Conservation (phyloP, 2,113 vertebrate species). For the Otolemur garnettii region DNA sequence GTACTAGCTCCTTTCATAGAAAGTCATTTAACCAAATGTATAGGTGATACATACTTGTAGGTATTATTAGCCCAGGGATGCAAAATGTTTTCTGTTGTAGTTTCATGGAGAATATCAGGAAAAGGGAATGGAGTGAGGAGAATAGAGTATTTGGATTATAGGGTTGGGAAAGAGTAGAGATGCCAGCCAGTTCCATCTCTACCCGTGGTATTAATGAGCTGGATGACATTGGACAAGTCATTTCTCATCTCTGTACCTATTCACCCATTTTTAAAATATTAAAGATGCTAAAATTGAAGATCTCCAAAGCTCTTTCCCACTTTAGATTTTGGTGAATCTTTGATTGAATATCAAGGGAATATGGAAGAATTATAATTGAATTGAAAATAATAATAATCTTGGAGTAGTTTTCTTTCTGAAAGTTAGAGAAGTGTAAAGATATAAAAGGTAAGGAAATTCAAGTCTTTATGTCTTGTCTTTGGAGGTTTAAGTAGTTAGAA, state of each 20-base stretch:
- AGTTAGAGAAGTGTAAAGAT: background rate
- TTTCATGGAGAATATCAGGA: background rate
- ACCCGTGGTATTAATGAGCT: background rate
- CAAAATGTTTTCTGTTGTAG: constrained; percentile 13
- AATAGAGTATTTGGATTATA: background rate
- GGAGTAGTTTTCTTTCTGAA: background rate
- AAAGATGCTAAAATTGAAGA: background rate
- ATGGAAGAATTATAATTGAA: background rate
- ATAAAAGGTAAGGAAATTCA: background rate
- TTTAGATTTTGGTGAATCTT: background rate
- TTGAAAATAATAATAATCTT: background rate
- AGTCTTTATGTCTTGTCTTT: background rate
- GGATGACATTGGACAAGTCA: background rate
- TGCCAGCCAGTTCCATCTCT: background rate
- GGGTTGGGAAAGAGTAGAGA: background rate
- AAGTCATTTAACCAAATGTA: background rate
- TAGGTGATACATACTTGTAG: background rate
- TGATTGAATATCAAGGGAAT: background rate
- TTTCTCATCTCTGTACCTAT: background rate
- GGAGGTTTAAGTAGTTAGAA: background rate
- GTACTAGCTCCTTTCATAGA: constrained; percentile 15
- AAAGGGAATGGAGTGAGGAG: background rate
- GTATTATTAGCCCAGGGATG: background rate
- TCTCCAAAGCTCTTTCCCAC: background rate
- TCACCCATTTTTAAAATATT: background rate